A percentile compares a stretch with the other conserved stretches of the same genome.
These are phyloP conservation scores for Chlorops oryzae DNA, from an alignment of 1,140 invertebrate genomes.

Conservation along the genomic window DNA sequence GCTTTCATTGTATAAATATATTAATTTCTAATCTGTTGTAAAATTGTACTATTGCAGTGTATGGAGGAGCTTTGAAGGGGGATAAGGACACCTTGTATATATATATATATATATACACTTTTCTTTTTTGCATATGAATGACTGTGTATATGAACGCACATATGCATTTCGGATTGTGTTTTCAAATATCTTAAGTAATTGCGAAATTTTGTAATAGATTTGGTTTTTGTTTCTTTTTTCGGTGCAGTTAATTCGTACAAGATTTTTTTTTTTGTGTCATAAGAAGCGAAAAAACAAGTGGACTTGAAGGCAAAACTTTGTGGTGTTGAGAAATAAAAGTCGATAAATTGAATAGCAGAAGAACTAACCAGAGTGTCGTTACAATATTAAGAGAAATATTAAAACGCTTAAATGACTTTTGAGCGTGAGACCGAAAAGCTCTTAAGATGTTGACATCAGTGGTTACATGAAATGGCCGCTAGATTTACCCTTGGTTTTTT, in stretches of 20 bases:
- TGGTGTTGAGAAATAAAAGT: conserved; percentile 24
- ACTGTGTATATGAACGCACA: background rate
- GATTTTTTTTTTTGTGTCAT: background rate
- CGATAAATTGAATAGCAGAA: conserved; percentile 6
- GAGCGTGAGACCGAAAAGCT: conserved; percentile 14
- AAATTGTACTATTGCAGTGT: conserved; percentile 49
- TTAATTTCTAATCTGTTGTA: conserved; percentile 23
- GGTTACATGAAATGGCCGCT: too few relatives aligned
- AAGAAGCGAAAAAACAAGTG: conserved; percentile 19
- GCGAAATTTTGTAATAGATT: conserved; percentile 6
- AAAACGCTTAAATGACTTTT: background rate
- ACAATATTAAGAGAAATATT: conserved; percentile 17
- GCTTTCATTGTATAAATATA: conserved; percentile 37
- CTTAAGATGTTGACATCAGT: too few relatives aligned
- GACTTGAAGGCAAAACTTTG: conserved; percentile 28
- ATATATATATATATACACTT: conserved; percentile 9
- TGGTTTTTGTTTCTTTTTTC: conserved; percentile 13
- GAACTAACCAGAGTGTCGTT: conserved; percentile 16
- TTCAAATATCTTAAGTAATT: conserved; percentile 36
- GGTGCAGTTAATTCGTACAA: conserved; percentile 19
- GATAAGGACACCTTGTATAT: conserved; percentile 12
- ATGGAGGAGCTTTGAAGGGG: conserved; percentile 37
- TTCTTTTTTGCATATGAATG: background rate
- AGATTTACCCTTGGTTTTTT: conserved; percentile 16
- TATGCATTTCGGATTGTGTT: too few relatives aligned